Evolutionary conservation across 1,140 invertebrate species (phyloP), one percentile per base, ranked within the genome.

Genomic region (Parapsyche elsis): DNA sequence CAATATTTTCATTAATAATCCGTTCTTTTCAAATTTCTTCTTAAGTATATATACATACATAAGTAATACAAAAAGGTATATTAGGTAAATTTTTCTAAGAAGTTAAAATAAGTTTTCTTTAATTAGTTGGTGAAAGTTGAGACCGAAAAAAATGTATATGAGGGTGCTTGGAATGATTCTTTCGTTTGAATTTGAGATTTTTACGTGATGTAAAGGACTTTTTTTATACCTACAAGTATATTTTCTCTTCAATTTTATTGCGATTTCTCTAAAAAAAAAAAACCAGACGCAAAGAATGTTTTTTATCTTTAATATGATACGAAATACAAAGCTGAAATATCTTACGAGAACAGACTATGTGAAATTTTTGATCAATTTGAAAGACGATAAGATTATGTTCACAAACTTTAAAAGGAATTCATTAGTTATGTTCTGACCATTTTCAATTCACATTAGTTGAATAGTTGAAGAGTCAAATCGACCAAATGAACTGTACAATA

Each of bases 171-270:
- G 10, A 61, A 61, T 21, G 57, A 61, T 61, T 61, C 57, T 61
- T 61, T 61, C 57, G 57, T 61, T 61, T 61, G 16, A 61, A 61
- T 61, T 61, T 61, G 57, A 61, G 57, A 61, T 16, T 61, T 61
- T 61, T 21, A 61, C 57, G 5, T 9, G n/a, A 9, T 57, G 19
- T n/a, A 21, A 19, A n/a, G 57, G 14, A 16, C 49, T 61, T 21
- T 61, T n/a, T 61, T 61, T 61, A 16, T 61, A 9, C 21, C 19
- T 57, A 5, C 14, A 57, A 7, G 4, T 57, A n/a, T n/a, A n/a
- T n/a, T n/a, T n/a, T n/a, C n/a, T n/a, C n/a, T n/a, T 21, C 14
- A 2, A 16, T 61, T 38, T 38, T 38, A 38, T 38, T 38, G 7
- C 30, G 30, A 38, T 38, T 38, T 38, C 30, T 38, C 30, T 38